phyloP scores from a whole-genome alignment of 2,113 vertebrate species.

The Lepisosteus osseus region DNA sequence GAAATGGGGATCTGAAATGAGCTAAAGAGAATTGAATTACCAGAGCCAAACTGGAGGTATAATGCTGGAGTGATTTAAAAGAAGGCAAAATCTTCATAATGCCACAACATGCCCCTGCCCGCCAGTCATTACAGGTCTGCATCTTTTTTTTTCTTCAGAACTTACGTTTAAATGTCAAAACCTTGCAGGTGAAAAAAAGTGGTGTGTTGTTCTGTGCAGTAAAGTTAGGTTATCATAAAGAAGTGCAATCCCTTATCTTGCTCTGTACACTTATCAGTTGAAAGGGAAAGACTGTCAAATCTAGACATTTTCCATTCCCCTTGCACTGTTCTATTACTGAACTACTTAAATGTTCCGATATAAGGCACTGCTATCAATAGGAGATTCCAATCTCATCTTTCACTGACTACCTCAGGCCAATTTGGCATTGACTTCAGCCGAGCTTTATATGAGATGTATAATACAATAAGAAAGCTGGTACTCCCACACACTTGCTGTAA shows the following conservation, averaged over 20 bases:
- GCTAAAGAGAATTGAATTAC: constrained; percentile 23
- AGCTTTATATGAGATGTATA: constrained; percentile 7
- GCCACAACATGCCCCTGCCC: not conserved
- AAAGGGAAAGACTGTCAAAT: not conserved
- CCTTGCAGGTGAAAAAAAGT: not conserved
- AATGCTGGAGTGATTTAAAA: constrained; percentile 15
- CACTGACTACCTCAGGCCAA: not conserved
- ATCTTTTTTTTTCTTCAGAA: not conserved
- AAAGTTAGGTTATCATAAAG: too few relatives aligned
- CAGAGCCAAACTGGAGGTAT: constrained; percentile 2
- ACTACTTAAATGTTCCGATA: not conserved
- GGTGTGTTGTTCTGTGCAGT: not conserved
- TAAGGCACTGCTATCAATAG: not conserved
- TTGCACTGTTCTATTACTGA: not conserved
- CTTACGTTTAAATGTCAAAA: not conserved
- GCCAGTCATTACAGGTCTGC: not conserved
- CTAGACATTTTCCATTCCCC: not conserved
- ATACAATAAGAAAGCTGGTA: constrained; percentile 2
- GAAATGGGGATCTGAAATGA: not conserved
- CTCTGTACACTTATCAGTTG: not conserved
- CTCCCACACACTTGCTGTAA: not conserved
- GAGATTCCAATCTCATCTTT: constrained; percentile 6
- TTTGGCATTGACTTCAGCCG: constrained; percentile 1
- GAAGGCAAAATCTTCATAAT: not conserved
- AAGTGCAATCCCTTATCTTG: not conserved